Percentiles rank a stretch among this genome's conserved stretches.
Conservation (phyloP, 2,113 vertebrate genomes). For the Vulpes vulpes region DNA sequence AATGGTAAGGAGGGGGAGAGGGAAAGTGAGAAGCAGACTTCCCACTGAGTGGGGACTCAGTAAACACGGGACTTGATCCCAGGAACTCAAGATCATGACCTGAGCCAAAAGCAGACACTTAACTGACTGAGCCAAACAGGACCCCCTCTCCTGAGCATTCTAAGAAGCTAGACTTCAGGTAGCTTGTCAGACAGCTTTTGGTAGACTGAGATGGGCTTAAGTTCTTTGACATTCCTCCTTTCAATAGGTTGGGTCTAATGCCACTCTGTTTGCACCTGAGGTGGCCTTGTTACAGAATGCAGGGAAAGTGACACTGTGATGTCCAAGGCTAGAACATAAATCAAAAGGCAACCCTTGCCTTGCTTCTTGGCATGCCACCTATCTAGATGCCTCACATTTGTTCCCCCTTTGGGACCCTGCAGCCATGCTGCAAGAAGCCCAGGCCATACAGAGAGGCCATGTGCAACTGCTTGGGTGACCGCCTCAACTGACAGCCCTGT, state of each 20-base stretch:
- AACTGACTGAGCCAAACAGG: too few species aligned
- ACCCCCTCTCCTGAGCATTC: not conserved
- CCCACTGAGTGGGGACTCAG: too few species aligned
- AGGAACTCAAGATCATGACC: too few species aligned
- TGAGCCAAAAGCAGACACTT: too few species aligned
- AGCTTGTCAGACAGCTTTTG: not conserved
- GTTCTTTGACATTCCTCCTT: not conserved
- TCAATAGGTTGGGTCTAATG: not conserved
- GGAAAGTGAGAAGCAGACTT: too few species aligned
- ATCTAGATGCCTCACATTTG: fast-evolving
- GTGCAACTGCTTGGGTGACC: not conserved
- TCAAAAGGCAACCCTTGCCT: not conserved
- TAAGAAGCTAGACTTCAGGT: not conserved
- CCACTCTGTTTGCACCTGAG: not conserved
- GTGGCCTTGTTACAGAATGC: not conserved
- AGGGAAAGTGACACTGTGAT: too few species aligned
- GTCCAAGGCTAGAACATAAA: not conserved
- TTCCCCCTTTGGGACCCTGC: fast-evolving
- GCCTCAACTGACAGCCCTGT: not conserved
- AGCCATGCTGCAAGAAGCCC: not conserved
- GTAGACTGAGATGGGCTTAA: not conserved
- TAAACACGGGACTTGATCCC: too few species aligned
- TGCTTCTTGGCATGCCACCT: not conserved
- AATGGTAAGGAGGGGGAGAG: too few species aligned
- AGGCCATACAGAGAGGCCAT: not conserved